Base-by-base conservation (phyloP, 1,140 invertebrate species). In the Bombus soroeensis region DNA sequence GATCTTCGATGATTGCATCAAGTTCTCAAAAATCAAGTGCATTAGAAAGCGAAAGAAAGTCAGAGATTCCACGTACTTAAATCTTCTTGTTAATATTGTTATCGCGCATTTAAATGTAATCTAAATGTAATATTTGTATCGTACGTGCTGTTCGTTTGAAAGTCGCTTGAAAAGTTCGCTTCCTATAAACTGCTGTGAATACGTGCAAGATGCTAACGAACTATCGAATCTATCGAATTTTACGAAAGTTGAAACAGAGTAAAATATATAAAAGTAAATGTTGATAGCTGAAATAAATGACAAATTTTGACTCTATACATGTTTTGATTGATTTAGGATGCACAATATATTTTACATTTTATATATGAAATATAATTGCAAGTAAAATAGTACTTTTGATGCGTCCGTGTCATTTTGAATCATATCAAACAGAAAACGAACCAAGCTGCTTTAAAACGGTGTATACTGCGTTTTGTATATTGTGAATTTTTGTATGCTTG, bases 71-170 rank as follows among this genome's bases (percentile, higher is more conserved):
- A 83, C 28, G 87, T 89, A 89, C 87, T 89, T 88, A 89, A 89
- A 86, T 80, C 62, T 41, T 71, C 84, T 72, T 79, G 57, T 89
- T 89, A 76, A 86, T 86, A 59, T 72, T 88, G 83, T 88, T 88
- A 80, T 72, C 76, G 64, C 80, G 68, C 47, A 64, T 64, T 82
- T 89, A 83, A 79, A 82, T 79, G 41, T 86, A 74, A 43, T 34
- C 74, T 79, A 86, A 82, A 37, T 39, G 72, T 81, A 80, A 72
- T 62, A 76, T 66, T 68, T 32, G 15, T 78, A 74, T 86, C 22
- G 53, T 79, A 34, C 37, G 53, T 70, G 57, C 18, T 71, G 71
- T 78, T 66, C 41, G 68, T 66, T 88, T 77, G 72, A 88, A 77
- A 88, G 53, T 82, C 43, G 74, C 76, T 89, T 78, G 59, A 47